Evolutionary conservation across 2,888 invertebrate genomes (phyloP).

Genomic region (Ophion ellenae): DNA sequence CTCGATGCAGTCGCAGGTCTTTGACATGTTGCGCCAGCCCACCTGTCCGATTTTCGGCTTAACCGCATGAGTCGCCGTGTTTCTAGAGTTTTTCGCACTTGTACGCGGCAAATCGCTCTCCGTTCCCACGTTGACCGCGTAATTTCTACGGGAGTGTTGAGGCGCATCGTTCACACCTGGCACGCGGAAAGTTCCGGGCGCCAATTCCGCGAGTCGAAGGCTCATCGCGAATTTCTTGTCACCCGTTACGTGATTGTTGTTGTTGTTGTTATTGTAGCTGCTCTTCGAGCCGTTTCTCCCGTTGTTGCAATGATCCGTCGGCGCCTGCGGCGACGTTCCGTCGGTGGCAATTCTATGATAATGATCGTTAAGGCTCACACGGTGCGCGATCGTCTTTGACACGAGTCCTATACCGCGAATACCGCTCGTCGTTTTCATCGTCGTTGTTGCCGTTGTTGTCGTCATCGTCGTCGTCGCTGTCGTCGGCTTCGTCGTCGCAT

Average conservation of each 20-base stretch:
- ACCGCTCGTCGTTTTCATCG: not conserved
- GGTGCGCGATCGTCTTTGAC: not conserved
- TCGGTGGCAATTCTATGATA: not conserved
- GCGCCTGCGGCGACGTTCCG: not conserved
- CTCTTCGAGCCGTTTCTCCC: conserved; percentile 42
- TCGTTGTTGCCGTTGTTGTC: not conserved
- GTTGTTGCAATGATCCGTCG: not conserved
- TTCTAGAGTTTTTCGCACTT: not conserved
- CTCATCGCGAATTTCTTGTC: not conserved
- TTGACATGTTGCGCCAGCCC: conserved; percentile 79
- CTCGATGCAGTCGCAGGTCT: conserved; percentile 81
- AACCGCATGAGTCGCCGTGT: conserved; percentile 27
- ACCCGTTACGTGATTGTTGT: conserved; percentile 14
- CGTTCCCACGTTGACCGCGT: conserved; percentile 63
- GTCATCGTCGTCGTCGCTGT: not conserved
- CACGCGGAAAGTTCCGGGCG: conserved; percentile 71
- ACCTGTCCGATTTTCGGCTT: conserved; percentile 77
- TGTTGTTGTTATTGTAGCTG: conserved; percentile 63
- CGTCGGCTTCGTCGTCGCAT: not conserved
- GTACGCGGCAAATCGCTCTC: not conserved
- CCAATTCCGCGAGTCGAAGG: not conserved
- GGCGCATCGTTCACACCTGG: conserved; percentile 74
- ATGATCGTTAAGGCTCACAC: not conserved
- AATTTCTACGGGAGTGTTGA: conserved; percentile 68
- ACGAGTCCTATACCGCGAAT: not conserved